phyloP scores from a whole-genome alignment of 2,113 vertebrate genomes.

The Pluvialis apricaria region DNA sequence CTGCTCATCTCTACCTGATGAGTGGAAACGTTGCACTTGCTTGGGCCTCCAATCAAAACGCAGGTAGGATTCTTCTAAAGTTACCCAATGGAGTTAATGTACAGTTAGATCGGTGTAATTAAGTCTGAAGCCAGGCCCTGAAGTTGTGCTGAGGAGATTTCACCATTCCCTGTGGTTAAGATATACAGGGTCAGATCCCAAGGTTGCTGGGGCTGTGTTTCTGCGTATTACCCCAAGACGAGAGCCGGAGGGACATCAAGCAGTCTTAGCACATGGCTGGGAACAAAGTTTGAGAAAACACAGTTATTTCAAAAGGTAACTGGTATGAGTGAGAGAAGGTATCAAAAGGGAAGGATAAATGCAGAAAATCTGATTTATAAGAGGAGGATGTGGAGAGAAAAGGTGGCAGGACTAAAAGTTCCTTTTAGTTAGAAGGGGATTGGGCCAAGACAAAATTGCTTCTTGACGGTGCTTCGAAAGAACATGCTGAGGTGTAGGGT shows the following conservation, averaged over 20 bases:
- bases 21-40: background rate
- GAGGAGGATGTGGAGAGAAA: background rate
- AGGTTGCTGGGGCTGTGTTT: background rate
- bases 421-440: background rate
- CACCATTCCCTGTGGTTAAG: background rate
- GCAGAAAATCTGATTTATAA: background rate
- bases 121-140: background rate
- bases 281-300: background rate
- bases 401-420: background rate
- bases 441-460: background rate
- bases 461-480: background rate
- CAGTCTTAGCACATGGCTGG: background rate
- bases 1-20: background rate
- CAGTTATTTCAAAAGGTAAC: background rate
- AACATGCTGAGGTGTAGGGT: background rate
- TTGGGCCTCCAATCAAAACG: background rate
- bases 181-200: fast-evolving
- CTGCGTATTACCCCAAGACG: background rate
- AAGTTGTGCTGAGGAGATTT: background rate
- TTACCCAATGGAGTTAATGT: background rate
- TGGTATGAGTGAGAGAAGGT: background rate
- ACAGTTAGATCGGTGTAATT: background rate
- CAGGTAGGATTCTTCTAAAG: background rate
- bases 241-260: background rate
- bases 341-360: background rate